phyloP scores from a whole-genome alignment of 2,888 invertebrate species.

The Drosophila borborema region DNA sequence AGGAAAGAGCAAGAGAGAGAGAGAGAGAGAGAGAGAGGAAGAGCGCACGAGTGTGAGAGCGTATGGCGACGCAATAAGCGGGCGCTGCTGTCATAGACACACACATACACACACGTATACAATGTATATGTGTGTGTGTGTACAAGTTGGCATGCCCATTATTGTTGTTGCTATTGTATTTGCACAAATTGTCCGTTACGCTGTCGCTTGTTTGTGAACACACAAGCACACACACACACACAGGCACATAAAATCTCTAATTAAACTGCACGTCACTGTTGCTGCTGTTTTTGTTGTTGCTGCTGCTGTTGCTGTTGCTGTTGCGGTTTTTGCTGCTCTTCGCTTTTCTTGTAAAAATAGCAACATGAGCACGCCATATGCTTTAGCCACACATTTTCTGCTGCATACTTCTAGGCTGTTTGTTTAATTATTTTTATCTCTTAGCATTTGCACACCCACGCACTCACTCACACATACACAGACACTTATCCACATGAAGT shows the following conservation, averaged over 20 bases:
- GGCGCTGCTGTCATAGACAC: constrained; percentile 36
- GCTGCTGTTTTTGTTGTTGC: constrained; percentile 5
- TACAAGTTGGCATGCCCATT: constrained; percentile 29
- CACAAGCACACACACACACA: constrained; percentile 11
- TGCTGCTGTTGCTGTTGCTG: constrained; percentile 1
- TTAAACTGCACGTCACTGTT: constrained; percentile 46
- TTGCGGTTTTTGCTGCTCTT: constrained; percentile 18
- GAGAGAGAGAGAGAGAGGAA: not conserved
- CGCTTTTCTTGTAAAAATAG: constrained; percentile 21
- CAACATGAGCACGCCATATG: constrained; percentile 60
- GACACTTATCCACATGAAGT: constrained; percentile 57
- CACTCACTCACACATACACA: constrained; percentile 3
- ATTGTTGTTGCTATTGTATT: constrained; percentile 35
- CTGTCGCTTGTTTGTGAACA: constrained; percentile 29
- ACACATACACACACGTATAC: constrained; percentile 6
- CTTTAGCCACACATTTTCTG: constrained; percentile 41
- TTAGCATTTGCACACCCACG: constrained; percentile 9
- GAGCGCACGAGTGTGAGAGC: not conserved
- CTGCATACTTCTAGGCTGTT: constrained; percentile 46
- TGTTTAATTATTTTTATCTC: constrained; percentile 15
- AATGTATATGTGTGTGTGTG: constrained; percentile 8
- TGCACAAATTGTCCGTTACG: constrained; percentile 42
- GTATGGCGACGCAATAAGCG: constrained; percentile 66
- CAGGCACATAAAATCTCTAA: constrained; percentile 33
- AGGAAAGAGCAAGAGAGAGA: not conserved